phyloP scores from a whole-genome alignment of 1,140 invertebrate species.

The Steinernema feltiae region DNA sequence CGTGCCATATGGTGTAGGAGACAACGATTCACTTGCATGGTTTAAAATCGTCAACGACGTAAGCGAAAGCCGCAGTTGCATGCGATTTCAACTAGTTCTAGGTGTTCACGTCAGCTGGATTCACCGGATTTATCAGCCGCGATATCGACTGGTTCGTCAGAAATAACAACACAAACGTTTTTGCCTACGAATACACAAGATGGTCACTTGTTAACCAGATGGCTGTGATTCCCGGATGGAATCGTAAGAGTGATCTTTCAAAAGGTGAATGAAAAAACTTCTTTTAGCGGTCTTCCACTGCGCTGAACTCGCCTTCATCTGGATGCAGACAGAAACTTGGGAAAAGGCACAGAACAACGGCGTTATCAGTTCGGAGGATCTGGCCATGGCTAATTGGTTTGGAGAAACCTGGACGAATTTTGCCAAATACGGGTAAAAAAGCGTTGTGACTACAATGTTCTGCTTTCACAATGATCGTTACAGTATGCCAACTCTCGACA shows the following conservation, averaged over 20 bases:
- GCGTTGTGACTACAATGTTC: not conserved
- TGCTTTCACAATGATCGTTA: not conserved
- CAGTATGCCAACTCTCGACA: not conserved
- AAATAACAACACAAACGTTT: slow-evolving; percentile 16
- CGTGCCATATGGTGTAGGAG: not conserved
- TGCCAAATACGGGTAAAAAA: slow-evolving; percentile 23
- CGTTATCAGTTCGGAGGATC: not conserved
- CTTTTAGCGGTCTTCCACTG: slow-evolving; percentile 24
- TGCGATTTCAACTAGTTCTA: not conserved
- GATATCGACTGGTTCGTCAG: slow-evolving; percentile 1
- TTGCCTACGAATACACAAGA: slow-evolving; percentile 12
- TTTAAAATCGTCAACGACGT: slow-evolving; percentile 1
- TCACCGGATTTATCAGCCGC: slow-evolving; percentile 16
- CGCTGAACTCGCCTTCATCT: slow-evolving; percentile 18
- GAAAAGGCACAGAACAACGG: not conserved
- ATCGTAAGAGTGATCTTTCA: slow-evolving; percentile 15
- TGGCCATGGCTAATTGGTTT: slow-evolving; percentile 23
- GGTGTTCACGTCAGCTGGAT: slow-evolving; percentile 13
- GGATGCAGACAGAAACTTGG: slow-evolving; percentile 5
- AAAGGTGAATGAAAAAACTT: not conserved
- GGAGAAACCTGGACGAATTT: slow-evolving; percentile 25
- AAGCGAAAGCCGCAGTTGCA: not conserved
- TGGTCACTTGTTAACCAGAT: not conserved
- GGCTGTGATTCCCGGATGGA: not conserved
- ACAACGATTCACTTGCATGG: slow-evolving; percentile 12